Evolutionary conservation across 2,797 vertebrate species (phyloP), one percentile per base, ranked within the genome.

Genomic region (Enteromius viviparus): DNA sequence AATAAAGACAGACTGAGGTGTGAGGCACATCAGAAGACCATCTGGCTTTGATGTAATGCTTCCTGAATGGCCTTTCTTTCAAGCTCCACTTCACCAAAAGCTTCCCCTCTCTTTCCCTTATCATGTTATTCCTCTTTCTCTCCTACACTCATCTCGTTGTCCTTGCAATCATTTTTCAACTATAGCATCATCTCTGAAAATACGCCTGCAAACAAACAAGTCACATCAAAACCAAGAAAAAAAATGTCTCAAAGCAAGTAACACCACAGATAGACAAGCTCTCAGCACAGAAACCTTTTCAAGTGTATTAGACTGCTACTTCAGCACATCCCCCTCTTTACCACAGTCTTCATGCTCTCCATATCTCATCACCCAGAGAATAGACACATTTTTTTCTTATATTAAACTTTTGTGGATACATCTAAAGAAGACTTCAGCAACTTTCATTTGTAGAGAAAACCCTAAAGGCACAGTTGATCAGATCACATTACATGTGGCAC

Each of bases 401-500:
- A 32, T 82, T 66, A 47, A 60, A 76, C 60, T 68, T 82, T 83
- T 69, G n/a, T 21, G 47, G 45, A n/a, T 42, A 75, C 15, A 82
- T 68, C 51, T 66, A 76, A 82, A 76, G 49, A 58, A 55, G 62
- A 55, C 49, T 74, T 76, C 49, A 83, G 74, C 26, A 66, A 51
- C 60, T 68, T 66, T 45, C 37, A 70, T 76, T 76, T 42, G 34
- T 60, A 77, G 37, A 14, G 42, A 70, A 78, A 83, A 70, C 64
- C 81, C 75, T 51, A 26, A 77, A 78, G 81, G 65, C 74, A 78
- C 37, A 83, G 19, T 23, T 69, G 23, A 68, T 83, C 81, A 77
- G 49, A 83, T 83, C 74, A 83, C n/a, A 76, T 68, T 23, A 49
- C 8, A 42, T 60, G 15, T 60, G 81, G 26, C 51, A 76, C 74